Base-by-base conservation (phyloP, 2,888 invertebrate species). In the Chaetogeoica ovagalla region DNA sequence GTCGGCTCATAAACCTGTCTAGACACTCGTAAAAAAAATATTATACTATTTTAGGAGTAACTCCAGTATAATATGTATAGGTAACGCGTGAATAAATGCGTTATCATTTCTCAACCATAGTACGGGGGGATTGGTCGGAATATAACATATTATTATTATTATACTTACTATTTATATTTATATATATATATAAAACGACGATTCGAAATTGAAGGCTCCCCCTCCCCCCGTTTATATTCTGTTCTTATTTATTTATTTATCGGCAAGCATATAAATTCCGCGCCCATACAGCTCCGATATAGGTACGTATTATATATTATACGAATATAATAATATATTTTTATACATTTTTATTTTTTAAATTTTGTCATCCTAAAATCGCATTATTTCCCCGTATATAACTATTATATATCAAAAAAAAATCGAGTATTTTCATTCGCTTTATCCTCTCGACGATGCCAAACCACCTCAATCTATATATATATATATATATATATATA, bases 1-100 rank as follows among this genome's bases (percentile, higher is more conserved):
- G 62, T 74, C 39, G 65, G 39, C 65, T 65, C 74, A 21, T 74
- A 74, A 74, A 74, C 65, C 65, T 65, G 74, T 65, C 74, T 21
- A 55, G 55, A 39, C 73, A 17, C 72, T 62, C 48, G 48, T 73
- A 59, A 59, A 59, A 71, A 59, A 59, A 39, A n/a, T 37, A 15
- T 1, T 3, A 37, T 62, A 7, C 72, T 52, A 73, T 73, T 73
- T 73, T 62, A 62, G 48, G 62, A 73, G 48, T 30, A 55, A 55
- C 68, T 66, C 7, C 19, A 5, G 2, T 37, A 63, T 37, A n/a
- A 52, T 59, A 62, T 48, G 11, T 43, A 60, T 13, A 21, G 21
- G 19, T 39, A 55, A 13, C 37, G 65, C 63, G n/a, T n/a, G 5
- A 74, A 74, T 55, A 37, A 43, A 48, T 48, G 48, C 48, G 48